Conservation (phyloP, 2,888 invertebrate genomes). For the Leptogaster cylindrica region DNA sequence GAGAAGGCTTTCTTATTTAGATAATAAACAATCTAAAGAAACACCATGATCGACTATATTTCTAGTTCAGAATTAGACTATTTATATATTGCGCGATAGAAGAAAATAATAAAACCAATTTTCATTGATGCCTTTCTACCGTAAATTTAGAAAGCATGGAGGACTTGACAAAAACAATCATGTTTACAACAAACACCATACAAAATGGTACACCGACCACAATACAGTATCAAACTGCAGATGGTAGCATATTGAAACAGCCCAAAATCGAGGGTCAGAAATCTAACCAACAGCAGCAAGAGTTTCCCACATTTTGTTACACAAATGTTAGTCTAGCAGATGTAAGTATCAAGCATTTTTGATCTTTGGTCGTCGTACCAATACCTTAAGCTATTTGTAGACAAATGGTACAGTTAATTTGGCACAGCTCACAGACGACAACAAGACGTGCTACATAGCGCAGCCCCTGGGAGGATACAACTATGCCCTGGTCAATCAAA, state of each 20-base stretch:
- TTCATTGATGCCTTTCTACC: too few species aligned
- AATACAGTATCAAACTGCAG: conserved; percentile 73
- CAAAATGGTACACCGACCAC: conserved; percentile 68
- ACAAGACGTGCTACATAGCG: conserved; percentile 77
- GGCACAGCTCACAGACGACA: conserved; percentile 71
- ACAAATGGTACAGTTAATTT: conserved; percentile 71
- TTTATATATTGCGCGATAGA: too few species aligned
- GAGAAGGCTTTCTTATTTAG: too few species aligned
- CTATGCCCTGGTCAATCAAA: conserved; percentile 84
- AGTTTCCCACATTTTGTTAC: conserved; percentile 76
- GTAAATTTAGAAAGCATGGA: too few species aligned
- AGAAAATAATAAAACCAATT: too few species aligned
- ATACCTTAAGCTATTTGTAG: conserved; percentile 51
- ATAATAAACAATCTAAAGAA: too few species aligned
- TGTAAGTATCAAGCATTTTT: neutral
- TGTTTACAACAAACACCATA: conserved; percentile 69
- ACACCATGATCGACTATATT: too few species aligned
- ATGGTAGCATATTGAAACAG: conserved; percentile 69
- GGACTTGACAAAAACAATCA: conserved; percentile 59
- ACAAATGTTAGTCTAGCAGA: conserved; percentile 53
- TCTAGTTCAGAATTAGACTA: too few species aligned
- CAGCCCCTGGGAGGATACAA: conserved; percentile 76
- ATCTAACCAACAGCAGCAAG: conserved; percentile 63
- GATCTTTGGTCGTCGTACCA: conserved; percentile 51
- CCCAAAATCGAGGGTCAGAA: conserved; percentile 68